Conservation (phyloP, 2,888 invertebrate species). For the Calephelis perditalis region DNA sequence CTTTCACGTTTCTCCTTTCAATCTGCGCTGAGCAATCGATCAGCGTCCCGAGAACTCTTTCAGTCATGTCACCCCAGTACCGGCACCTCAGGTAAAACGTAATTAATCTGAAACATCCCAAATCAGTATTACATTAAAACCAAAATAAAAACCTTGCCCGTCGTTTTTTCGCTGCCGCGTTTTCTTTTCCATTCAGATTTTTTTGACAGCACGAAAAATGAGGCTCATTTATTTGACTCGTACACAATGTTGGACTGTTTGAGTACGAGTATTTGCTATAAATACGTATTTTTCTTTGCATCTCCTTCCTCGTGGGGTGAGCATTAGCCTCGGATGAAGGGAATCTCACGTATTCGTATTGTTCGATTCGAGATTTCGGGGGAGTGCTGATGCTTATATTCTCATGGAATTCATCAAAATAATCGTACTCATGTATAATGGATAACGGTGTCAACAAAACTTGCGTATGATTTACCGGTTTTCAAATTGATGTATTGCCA, state of each 20-base stretch:
- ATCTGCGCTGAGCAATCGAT: constrained; percentile 72
- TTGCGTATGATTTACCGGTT: constrained; percentile 53
- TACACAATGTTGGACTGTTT: constrained; percentile 79
- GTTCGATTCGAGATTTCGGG: constrained; percentile 75
- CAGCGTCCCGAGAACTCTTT: constrained; percentile 76
- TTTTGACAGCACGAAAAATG: constrained; percentile 79
- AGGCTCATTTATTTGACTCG: constrained; percentile 78
- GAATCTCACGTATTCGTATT: constrained; percentile 73
- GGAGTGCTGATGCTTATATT: constrained; percentile 71
- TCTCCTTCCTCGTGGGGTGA: constrained; percentile 74
- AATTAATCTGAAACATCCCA: constrained; percentile 78
- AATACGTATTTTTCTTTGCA: constrained; percentile 78
- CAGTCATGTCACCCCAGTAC: constrained; percentile 71
- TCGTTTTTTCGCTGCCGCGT: constrained; percentile 70
- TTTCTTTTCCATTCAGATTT: constrained; percentile 78
- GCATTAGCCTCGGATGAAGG: constrained; percentile 69
- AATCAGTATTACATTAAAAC: constrained; percentile 78
- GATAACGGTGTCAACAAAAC: constrained; percentile 63
- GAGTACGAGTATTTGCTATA: constrained; percentile 80
- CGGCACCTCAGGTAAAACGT: constrained; percentile 68
- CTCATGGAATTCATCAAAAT: constrained; percentile 74
- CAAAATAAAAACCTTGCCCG: constrained; percentile 69
- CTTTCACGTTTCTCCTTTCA: constrained; percentile 76
- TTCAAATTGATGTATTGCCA: constrained; percentile 34
- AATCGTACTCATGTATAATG: constrained; percentile 72